Evolutionary conservation across 2,888 invertebrate genomes (phyloP).

Genomic region (Argyresthia goedartella): DNA sequence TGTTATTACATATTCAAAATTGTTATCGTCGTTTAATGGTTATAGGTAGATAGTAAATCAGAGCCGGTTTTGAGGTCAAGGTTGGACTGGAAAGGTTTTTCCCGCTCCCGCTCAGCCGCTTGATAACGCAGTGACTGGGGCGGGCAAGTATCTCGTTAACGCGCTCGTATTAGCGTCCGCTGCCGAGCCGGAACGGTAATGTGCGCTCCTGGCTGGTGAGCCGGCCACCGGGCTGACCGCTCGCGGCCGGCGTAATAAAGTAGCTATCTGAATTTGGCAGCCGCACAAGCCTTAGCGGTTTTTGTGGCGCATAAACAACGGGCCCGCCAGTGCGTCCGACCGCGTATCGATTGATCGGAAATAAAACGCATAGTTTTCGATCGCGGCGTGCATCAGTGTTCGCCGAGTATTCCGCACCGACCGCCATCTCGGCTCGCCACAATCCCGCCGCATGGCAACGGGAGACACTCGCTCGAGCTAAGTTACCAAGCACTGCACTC

Average conservation of each 20-base stretch:
- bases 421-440: slow-evolving; percentile 40
- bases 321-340: slow-evolving; percentile 51
- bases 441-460: slow-evolving; percentile 12
- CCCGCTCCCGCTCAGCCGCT: neutral
- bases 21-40: slow-evolving; percentile 3
- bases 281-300: slow-evolving; percentile 57
- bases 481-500: slow-evolving; percentile 1
- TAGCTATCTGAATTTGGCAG: slow-evolving; percentile 43
- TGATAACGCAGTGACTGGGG: slow-evolving; percentile 21
- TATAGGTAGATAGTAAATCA: neutral
- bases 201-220: slow-evolving; percentile 44
- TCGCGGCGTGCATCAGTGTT: slow-evolving; percentile 51
- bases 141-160: slow-evolving; percentile 42
- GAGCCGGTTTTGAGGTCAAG: neutral
- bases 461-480: too few relatives aligned
- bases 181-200: slow-evolving; percentile 58
- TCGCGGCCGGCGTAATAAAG: neutral
- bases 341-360: slow-evolving; percentile 62
- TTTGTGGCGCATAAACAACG: slow-evolving; percentile 65
- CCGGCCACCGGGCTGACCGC: slow-evolving; percentile 46
- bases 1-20: slow-evolving; percentile 3
- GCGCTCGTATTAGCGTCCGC: slow-evolving; percentile 46
- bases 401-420: slow-evolving; percentile 58
- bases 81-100: neutral
- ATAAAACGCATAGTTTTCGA: slow-evolving; percentile 62